Base-by-base conservation (phyloP, 1,140 invertebrate species). In the Drosophila punjabiensis region DNA sequence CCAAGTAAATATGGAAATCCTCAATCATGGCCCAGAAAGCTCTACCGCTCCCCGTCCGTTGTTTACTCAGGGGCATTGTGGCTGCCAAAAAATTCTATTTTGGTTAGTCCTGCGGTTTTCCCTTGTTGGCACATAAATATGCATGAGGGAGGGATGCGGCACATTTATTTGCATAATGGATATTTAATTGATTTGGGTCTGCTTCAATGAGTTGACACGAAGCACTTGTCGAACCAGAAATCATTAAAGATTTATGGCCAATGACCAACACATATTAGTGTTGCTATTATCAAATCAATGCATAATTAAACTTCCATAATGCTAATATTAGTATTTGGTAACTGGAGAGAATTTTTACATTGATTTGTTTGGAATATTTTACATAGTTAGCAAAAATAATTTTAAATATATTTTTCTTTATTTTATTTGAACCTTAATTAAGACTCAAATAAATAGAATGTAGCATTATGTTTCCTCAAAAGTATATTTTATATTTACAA, bases 171-270 rank as follows among this genome's bases (percentile, higher is more conserved):
- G 65, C 68, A 71, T 71, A 71, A 71, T 71, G 68, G 68, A 58
- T 70, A 56, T 71, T 70, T 69, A 71, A 71, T 71, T 71, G 68
- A 71, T 71, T 71, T 71, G 65, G 68, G 68, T 70, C 68, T 56
- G 65, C 39, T 47, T 68, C 65, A 37, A 47, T 61, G 59, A 45
- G 41, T 68, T 68, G 68, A 58, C 68, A 71, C 64, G 39, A 47
- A 32, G 16, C 65, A 56, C 24, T 56, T 58, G 47, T 56, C 65
- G 64, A 71, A 32, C 50, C 18, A 47, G 45, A 62, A 47, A 45
- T 68, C 62, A 64, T 67, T 43, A 64, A 63, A 64, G 59, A 63
- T 67, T 63, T 30, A 67, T 67, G 58, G 32, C 2, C 30, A 62
- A 9, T 47, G 64, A 66, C 58, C 39, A 18, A 16, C 28, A 63